Percentiles rank a stretch among this genome's conserved stretches.
Conservation (phyloP, 2,113 vertebrate species). For the Brachyistius frenatus region DNA sequence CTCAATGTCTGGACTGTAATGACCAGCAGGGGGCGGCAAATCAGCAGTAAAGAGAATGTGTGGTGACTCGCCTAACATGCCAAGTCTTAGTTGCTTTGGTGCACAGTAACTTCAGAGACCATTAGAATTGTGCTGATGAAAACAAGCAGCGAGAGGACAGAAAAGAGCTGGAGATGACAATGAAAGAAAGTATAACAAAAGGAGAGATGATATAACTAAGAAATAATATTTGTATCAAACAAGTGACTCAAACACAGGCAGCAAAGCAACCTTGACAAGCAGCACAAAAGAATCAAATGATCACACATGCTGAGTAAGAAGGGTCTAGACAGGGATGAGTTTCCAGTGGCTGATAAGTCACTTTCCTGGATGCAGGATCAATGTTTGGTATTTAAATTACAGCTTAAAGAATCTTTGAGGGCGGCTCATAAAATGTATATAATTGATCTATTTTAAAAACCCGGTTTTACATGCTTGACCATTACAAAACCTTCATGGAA, state of each 20-base stretch:
- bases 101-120: conserved; percentile 2
- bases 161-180: neutral
- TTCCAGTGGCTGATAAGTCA: conserved; percentile 51
- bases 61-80: conserved; percentile 26
- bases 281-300: conserved; percentile 21
- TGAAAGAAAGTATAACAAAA: conserved; percentile 22
- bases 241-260: conserved; percentile 29
- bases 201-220: neutral
- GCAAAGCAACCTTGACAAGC: conserved; percentile 37
- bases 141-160: neutral
- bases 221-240: neutral
- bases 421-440: conserved; percentile 9
- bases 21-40: conserved; percentile 72
- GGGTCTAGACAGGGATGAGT: conserved; percentile 57
- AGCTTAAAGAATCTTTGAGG: conserved; percentile 1
- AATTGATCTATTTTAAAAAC: neutral
- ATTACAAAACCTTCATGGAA: conserved; percentile 44
- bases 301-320: conserved; percentile 51
- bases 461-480: neutral
- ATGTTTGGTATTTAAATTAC: neutral
- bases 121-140: neutral
- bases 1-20: conserved; percentile 35
- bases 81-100: conserved; percentile 34
- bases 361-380: conserved; percentile 25
- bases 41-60: conserved; percentile 24